Evolutionary conservation across 1,140 invertebrate species (phyloP).

Genomic region (Saccostrea echinata): DNA sequence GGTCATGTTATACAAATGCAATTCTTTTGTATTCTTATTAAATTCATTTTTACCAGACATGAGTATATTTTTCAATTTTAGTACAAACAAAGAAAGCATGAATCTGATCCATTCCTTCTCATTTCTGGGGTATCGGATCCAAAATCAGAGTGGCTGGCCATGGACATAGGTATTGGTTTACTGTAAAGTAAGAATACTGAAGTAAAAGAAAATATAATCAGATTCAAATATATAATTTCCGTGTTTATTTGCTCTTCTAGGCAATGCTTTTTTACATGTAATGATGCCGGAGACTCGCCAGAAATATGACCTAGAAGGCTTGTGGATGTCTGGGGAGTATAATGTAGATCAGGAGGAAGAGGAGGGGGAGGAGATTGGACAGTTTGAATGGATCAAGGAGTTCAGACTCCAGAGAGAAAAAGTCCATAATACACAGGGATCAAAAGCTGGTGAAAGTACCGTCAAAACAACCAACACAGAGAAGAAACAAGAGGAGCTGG

Average conservation of each 20-base stretch:
- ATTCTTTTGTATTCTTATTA: too few species aligned
- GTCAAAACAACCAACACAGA: not conserved
- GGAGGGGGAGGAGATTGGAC: not conserved
- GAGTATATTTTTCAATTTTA: conserved; percentile 63
- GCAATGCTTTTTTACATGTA: conserved; percentile 94
- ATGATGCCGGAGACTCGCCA: conserved; percentile 87
- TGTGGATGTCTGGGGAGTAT: conserved; percentile 92
- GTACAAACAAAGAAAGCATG: conserved; percentile 80
- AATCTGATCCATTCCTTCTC: conserved; percentile 85
- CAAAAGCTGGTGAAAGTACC: not conserved
- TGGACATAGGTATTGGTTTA: conserved; percentile 89
- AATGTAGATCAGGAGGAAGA: conserved; percentile 84
- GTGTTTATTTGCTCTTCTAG: conserved; percentile 61
- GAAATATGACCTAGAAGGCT: conserved; percentile 92
- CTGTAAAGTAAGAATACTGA: too few species aligned
- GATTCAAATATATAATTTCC: not conserved
- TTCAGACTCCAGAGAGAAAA: conserved; percentile 10
- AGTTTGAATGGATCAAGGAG: conserved; percentile 49
- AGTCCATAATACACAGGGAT: not conserved
- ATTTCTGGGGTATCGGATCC: conserved; percentile 87
- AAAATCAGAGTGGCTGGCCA: conserved; percentile 90
- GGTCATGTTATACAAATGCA: too few species aligned
- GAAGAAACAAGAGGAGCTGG: not conserved
- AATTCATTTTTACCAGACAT: not conserved
- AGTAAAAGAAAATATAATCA: too few species aligned